Conservation (phyloP, 1,140 invertebrate genomes). For the Pseudobourletiella spinata region DNA sequence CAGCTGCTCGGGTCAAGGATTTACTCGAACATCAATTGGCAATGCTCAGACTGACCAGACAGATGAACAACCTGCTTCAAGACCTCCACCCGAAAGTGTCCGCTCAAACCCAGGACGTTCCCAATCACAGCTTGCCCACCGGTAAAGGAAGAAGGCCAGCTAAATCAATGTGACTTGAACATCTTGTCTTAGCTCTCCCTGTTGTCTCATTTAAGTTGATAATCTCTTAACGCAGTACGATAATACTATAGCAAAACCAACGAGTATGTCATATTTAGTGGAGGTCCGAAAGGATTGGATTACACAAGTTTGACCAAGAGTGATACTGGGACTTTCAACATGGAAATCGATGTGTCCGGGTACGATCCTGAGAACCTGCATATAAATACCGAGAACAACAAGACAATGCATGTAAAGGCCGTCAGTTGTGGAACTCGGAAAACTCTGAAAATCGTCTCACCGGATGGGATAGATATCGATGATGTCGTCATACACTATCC, state of each 20-base stretch:
- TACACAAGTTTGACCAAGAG: slow-evolving; percentile 1
- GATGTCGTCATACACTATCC: not conserved
- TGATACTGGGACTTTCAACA: not conserved
- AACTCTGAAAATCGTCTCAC: slow-evolving; percentile 9
- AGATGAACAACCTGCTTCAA: not conserved
- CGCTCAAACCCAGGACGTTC: no score
- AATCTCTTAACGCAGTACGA: no score
- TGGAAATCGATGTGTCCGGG: slow-evolving; percentile 2
- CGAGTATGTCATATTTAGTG: slow-evolving; percentile 4
- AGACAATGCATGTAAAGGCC: slow-evolving; percentile 9
- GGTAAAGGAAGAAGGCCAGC: not conserved
- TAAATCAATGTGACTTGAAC: no score
- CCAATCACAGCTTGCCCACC: not conserved
- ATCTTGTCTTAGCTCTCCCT: no score
- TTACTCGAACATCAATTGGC: slow-evolving; percentile 4
- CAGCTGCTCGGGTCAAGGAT: not conserved
- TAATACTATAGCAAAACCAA: not conserved
- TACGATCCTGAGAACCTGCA: not conserved
- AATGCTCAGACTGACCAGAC: not conserved
- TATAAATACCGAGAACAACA: slow-evolving; percentile 1
- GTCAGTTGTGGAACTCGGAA: not conserved
- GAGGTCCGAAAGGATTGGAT: not conserved
- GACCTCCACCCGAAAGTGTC: not conserved
- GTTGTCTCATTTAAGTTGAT: no score
- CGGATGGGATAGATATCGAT: slow-evolving; percentile 1